A percentile compares a stretch with the other conserved stretches of the same genome.
phyloP scores from a whole-genome alignment of 2,797 vertebrate species.

The Enteromius radiatus region DNA sequence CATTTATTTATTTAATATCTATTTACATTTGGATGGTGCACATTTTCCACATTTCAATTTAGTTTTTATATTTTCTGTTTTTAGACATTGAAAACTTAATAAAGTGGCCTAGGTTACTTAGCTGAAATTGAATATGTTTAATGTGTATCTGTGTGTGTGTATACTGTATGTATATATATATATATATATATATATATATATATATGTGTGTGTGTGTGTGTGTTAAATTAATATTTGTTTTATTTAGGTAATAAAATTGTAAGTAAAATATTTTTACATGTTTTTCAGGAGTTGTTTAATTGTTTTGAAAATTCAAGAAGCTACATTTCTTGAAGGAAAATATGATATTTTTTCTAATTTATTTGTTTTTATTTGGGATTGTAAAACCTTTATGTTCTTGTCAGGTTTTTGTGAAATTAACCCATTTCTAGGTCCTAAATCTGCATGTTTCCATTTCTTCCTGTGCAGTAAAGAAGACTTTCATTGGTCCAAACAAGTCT shows the following conservation, averaged over 20 bases:
- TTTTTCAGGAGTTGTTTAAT: background rate
- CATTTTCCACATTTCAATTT: no score
- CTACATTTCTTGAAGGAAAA: background rate
- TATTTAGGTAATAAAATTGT: no score
- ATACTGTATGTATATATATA: no score
- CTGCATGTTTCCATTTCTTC: slow-evolving; percentile 13
- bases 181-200: no score
- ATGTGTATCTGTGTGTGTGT: no score
- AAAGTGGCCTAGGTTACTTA: no score
- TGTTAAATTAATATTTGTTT: no score
- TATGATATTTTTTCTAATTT: background rate
- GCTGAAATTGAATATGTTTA: no score
- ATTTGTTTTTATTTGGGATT: background rate
- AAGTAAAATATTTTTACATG: no score
- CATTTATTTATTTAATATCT: background rate
- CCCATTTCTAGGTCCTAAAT: background rate
- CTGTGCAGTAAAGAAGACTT: slow-evolving; percentile 89
- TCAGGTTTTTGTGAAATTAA: background rate
- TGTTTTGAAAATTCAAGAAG: background rate
- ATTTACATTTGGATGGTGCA: background rate
- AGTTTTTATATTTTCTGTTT: background rate
- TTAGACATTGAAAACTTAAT: no score
- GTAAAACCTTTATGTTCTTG: background rate
- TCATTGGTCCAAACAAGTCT: slow-evolving; percentile 95
- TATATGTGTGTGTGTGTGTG: no score